A percentile compares a stretch with the other conserved stretches of the same genome.
Evolutionary conservation across 1,140 invertebrate genomes (phyloP).

Genomic region (Pseudomyrmex flavicornis): DNA sequence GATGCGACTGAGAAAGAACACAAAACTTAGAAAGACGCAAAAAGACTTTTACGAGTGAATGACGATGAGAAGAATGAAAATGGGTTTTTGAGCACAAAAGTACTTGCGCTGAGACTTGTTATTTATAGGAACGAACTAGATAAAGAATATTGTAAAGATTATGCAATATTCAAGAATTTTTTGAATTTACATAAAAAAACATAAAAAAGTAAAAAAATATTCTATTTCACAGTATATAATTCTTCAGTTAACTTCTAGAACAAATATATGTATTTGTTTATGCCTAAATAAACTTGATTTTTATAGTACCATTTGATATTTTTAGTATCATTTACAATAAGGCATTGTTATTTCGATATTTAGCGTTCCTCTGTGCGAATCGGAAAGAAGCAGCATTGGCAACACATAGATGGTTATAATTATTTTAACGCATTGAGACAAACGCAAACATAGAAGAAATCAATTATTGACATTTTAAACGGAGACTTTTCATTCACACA

Average conservation of each 20-base stretch:
- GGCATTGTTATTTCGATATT: background rate
- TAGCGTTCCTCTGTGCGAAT: background rate
- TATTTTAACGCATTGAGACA: constrained; percentile 42
- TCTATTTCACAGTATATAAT: too few relatives aligned
- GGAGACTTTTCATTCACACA: constrained; percentile 50
- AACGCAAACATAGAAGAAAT: constrained; percentile 1
- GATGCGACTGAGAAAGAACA: constrained; percentile 48
- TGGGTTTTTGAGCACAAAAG: background rate
- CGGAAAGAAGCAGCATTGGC: background rate
- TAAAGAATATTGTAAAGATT: background rate
- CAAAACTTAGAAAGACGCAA: constrained; percentile 58
- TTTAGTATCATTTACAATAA: too few relatives aligned
- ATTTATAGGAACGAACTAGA: background rate
- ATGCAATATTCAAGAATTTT: too few relatives aligned
- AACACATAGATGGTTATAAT: constrained; percentile 12
- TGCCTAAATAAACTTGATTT: too few relatives aligned
- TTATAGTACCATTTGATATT: too few relatives aligned
- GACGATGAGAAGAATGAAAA: constrained; percentile 57
- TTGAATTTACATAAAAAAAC: too few relatives aligned
- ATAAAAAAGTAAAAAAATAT: background rate
- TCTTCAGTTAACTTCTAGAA: too few relatives aligned
- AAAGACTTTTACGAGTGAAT: constrained; percentile 71
- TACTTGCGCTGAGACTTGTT: background rate
- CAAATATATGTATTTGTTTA: too few relatives aligned
- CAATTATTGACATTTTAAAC: constrained; percentile 56